Percentiles rank a stretch among this genome's conserved stretches.
These are phyloP conservation scores for Troglohyphantes excavatus DNA, from an alignment of 2,888 invertebrate genomes.

Conservation along the genomic window DNA sequence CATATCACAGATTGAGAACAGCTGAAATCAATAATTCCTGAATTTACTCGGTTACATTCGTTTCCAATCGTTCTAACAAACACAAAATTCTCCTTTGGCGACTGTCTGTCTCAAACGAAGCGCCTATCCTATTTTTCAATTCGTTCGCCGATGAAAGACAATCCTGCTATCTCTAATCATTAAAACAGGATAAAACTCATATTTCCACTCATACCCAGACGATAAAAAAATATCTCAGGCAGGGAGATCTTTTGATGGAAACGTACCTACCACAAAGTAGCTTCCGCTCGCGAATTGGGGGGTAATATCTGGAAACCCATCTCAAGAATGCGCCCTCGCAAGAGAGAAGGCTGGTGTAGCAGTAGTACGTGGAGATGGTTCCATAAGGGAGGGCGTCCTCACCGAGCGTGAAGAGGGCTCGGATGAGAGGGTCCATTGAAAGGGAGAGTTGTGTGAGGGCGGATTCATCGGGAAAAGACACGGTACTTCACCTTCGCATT, in stretches of 20 bases:
- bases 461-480: conserved; percentile 27
- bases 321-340: background rate
- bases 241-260: background rate
- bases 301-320: background rate
- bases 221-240: no score
- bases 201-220: no score
- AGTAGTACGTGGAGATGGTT: conserved; percentile 49
- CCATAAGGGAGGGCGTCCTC: conserved; percentile 48
- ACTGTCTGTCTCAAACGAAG: no score
- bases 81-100: no score
- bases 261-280: background rate
- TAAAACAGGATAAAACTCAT: no score
- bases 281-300: background rate
- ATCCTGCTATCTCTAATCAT: no score
- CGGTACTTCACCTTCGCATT: conserved; percentile 44
- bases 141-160: no score
- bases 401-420: conserved; percentile 61
- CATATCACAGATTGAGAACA: no score
- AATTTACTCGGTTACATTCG: no score
- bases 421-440: conserved; percentile 70
- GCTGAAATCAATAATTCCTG: no score
- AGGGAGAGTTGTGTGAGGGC: conserved; percentile 40
- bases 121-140: no score
- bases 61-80: no score
- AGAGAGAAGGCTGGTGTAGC: background rate